Base-by-base conservation (phyloP, 1,140 invertebrate genomes). In the Micrasema longulum region DNA sequence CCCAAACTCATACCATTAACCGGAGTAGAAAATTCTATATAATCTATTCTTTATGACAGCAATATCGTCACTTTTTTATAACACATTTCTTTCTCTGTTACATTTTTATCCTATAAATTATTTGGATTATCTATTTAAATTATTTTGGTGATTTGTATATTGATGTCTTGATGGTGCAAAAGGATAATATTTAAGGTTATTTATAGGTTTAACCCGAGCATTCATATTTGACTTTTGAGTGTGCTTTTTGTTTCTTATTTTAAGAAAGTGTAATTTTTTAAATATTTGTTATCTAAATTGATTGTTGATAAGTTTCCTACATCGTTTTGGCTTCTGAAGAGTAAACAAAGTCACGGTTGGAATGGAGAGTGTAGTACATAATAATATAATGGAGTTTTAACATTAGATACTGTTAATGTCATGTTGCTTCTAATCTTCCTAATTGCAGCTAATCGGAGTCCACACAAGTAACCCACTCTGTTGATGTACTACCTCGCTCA, bases 121-220 rank as follows among this genome's bases (percentile, higher is more conserved):
- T 41, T 35, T 69, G 6, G 36, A 22, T 26, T 55, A 38, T 41
- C 18, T 38, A 57, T 31, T n/a, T 35, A 67, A 20, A 31, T 26
- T 20, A 23, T 36, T 69, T 57, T 41, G 55, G 35, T 60, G 55
- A 60, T 41, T 60, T 60, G 55, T 41, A 35, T 41, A 38, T 60
- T 57, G 9, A 60, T 35, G 41, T 35, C 55, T 60, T 12, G 55
- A 38, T 12, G 55, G 14, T 60, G 55, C 35, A 60, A 55, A 12
- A 22, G 36, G 18, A 60, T 60, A 60, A 38, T 11, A 60, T 60
- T 55, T 36, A 60, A 31, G 55, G 35, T 60, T 38, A 36, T 31
- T 38, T 43, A 60, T 38, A 38, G 35, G 16, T 14, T 11, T 41
- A 18, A 18, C 41, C 41, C 55, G 31, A 60, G 10, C 55, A 38